Evolutionary conservation across 2,888 invertebrate species (phyloP).

Genomic region (Zootermopsis nevadensis): DNA sequence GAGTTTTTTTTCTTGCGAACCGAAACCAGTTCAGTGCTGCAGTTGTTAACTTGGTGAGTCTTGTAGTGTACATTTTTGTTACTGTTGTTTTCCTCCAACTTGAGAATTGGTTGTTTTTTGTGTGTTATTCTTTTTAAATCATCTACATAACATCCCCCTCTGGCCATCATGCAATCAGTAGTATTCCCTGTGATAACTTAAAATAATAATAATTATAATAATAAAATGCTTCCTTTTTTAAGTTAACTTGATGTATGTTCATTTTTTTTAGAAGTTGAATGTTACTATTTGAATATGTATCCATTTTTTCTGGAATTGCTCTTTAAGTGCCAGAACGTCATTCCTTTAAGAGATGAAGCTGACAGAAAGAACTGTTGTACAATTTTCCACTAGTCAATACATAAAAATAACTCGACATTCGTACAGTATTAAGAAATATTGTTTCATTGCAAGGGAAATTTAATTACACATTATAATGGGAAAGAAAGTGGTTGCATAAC

Average conservation of each 20-base stretch:
- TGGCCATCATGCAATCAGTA: slow-evolving; percentile 42
- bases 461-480: slow-evolving; percentile 28
- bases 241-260: slow-evolving; percentile 46
- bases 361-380: slow-evolving; percentile 40
- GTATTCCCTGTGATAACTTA: slow-evolving; percentile 53
- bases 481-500: slow-evolving; percentile 20
- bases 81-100: slow-evolving; percentile 22
- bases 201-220: slow-evolving; percentile 33
- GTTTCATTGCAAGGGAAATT: slow-evolving; percentile 31
- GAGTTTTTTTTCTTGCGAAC: slow-evolving; percentile 7
- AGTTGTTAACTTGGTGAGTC: slow-evolving; percentile 25
- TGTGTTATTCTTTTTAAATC: slow-evolving; percentile 44
- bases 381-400: slow-evolving; percentile 47
- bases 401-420: slow-evolving; percentile 40
- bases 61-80: slow-evolving; percentile 39
- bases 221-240: slow-evolving; percentile 49
- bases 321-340: slow-evolving; percentile 41
- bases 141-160: slow-evolving; percentile 39
- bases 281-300: slow-evolving; percentile 40
- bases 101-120: slow-evolving; percentile 43
- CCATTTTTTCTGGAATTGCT: slow-evolving; percentile 20
- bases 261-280: slow-evolving; percentile 38
- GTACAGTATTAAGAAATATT: slow-evolving; percentile 39
- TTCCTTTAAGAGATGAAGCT: slow-evolving; percentile 36
- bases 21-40: slow-evolving; percentile 17